These are phyloP conservation scores for Aphyosemion australe DNA, from an alignment of 2,113 vertebrate genomes.

Conservation along the genomic window DNA sequence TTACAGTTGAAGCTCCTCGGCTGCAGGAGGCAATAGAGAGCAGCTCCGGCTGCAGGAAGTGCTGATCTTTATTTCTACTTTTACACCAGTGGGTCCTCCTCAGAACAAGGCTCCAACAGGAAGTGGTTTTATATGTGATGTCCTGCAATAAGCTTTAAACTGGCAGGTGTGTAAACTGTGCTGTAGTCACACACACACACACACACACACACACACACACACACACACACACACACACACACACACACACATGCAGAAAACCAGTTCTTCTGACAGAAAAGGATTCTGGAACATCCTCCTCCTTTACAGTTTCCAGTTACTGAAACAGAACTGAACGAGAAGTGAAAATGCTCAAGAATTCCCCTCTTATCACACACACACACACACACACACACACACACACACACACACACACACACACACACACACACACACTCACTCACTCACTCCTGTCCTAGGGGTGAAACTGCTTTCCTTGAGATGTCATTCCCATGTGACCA, in stretches of 20 bases:
- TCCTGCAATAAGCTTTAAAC: not conserved
- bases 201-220: no score
- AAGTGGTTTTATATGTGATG: constrained; percentile 15
- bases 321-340: constrained; percentile 62
- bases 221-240: no score
- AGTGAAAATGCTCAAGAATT: constrained; percentile 71
- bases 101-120: not conserved
- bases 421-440: constrained; percentile 5
- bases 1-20: constrained; percentile 11
- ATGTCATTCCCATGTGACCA: constrained; percentile 78
- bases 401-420: constrained; percentile 18
- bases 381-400: constrained; percentile 15
- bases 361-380: constrained; percentile 27
- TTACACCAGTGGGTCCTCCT: not conserved
- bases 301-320: constrained; percentile 62
- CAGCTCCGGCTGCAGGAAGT: constrained; percentile 45
- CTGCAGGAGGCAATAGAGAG: constrained; percentile 59
- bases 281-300: constrained; percentile 50
- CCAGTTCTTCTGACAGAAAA: constrained; percentile 27
- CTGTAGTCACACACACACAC: not conserved
- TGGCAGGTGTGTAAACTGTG: not conserved
- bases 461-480: constrained; percentile 80
- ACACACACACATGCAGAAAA: constrained; percentile 12
- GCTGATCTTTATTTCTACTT: constrained; percentile 46
- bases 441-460: no score